Evolutionary conservation across 2,888 invertebrate genomes (phyloP), one percentile per base, ranked within the genome.

Genomic region (Napeogenes sylphis): DNA sequence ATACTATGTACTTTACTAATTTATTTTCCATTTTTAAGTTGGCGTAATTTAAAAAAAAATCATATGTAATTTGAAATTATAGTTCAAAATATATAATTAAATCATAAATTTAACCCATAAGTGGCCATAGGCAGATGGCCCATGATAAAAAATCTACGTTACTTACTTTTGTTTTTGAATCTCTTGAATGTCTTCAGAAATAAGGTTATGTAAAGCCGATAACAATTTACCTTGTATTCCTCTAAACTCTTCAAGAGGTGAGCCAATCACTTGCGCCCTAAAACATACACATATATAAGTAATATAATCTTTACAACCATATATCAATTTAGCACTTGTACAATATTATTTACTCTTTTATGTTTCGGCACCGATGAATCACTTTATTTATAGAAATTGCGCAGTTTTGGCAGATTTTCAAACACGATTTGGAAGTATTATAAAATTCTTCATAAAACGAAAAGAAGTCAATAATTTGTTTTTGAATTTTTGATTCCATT

Each of bases 401-500:
- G 75, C 85, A 85, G 78, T 87, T 87, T 79, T 84, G 84, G 84
- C 90, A 87, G 73, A 90, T 86, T 82, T 87, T 85, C 85, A 92
- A 85, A 77, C 83, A 81, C 75, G 77, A 79, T 81, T 84, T 87
- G 71, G 90, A 87, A 62, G 81, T 83, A 63, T 83, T 85, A 70
- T 87, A 83, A 73, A 91, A 91, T 73, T 84, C 83, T 68, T 90
- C 89, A 68, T 92, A 87, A 74, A 80, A 84, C 55, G 89, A 86
- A 80, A 92, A 92, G 75, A 91, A 91, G 72, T 85, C 89, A 73
- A 90, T 79, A 55, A 92, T 79, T 74, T 90, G 84, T 73, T 90
- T 91, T 77, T 92, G 92, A 65, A 92, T 75, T 76, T 85, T 86
- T 63, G 73, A 70, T 83, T 90, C 91, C 90, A 90, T 90, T 75